These are phyloP conservation scores for Pterocles burchelli DNA, from an alignment of 2,113 vertebrate species.

Conservation along the genomic window DNA sequence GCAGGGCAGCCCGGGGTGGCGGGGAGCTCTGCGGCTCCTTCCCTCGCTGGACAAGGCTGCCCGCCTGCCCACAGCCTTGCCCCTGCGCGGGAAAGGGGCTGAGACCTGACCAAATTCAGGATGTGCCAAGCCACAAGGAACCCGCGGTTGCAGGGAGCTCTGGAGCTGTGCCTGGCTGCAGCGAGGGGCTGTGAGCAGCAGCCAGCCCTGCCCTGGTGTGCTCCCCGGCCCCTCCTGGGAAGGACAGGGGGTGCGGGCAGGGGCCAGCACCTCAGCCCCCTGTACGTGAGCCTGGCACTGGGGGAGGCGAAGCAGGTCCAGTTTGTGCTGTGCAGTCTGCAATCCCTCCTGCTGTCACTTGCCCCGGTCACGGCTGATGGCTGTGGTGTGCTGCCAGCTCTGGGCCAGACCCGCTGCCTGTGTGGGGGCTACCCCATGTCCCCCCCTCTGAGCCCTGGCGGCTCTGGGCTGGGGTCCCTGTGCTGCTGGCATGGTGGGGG, in stretches of 20 bases:
- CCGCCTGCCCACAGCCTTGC: neutral
- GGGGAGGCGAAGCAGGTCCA: neutral
- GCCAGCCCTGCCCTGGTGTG: neutral
- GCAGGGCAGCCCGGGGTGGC: neutral
- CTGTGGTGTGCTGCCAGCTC: accelerated
- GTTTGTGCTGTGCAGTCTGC: neutral
- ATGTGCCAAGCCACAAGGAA: neutral
- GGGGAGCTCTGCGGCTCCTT: neutral
- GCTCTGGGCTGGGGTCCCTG: neutral
- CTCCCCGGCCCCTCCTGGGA: neutral
- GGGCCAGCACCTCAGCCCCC: accelerated
- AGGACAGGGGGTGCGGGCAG: neutral
- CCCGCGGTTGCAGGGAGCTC: neutral
- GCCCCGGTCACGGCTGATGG: neutral
- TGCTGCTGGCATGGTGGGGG: accelerated
- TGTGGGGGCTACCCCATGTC: accelerated
- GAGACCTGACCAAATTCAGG: neutral
- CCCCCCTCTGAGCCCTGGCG: accelerated
- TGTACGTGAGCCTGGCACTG: neutral
- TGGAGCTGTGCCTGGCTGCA: accelerated
- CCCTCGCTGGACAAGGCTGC: accelerated
- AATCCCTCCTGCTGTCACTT: neutral
- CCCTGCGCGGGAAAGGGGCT: neutral
- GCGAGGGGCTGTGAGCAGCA: neutral
- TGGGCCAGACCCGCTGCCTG: neutral